Percentiles rank a stretch among this genome's conserved stretches.
Evolutionary conservation across 92 coral and sea anemone species (phyloP).

Genomic region (Isaurus tuberculatus): DNA sequence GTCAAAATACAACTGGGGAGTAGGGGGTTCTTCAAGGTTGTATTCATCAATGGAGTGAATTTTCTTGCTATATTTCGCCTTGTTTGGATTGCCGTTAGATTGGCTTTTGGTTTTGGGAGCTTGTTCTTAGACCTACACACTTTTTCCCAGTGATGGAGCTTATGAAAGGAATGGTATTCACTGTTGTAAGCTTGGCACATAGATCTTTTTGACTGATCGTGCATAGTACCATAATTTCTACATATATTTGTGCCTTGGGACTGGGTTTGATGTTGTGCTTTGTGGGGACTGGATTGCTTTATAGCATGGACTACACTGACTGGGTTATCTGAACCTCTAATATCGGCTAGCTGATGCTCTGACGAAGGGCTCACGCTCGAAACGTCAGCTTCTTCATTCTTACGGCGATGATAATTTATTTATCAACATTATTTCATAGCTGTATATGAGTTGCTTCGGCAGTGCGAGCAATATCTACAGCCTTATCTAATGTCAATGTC

Average conservation of each 20-base stretch:
- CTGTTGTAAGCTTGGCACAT: slow-evolving; percentile 5
- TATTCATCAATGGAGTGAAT: neutral
- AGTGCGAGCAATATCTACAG: slow-evolving; percentile 52
- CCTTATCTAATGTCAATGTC: slow-evolving; percentile 55
- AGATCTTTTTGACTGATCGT: slow-evolving; percentile 5
- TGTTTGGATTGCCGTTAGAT: neutral
- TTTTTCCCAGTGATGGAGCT: slow-evolving; percentile 19
- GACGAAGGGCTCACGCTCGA: too few species aligned
- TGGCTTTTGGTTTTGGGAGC: neutral
- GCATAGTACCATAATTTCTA: slow-evolving; percentile 4
- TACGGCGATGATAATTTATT: too few species aligned
- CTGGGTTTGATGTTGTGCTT: slow-evolving; percentile 19
- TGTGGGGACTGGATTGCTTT: slow-evolving; percentile 32
- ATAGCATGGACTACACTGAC: slow-evolving; percentile 16
- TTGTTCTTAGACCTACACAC: slow-evolving; percentile 1
- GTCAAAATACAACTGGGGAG: slow-evolving; percentile 37
- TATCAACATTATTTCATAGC: too few species aligned
- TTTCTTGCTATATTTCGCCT: neutral
- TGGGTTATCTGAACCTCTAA: slow-evolving; percentile 15
- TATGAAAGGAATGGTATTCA: slow-evolving; percentile 9
- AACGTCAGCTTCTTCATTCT: too few species aligned
- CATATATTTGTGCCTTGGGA: slow-evolving; percentile 13
- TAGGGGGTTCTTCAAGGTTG: neutral
- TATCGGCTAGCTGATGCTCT: slow-evolving; percentile 44
- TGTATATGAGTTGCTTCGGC: slow-evolving; percentile 49